phyloP scores from a whole-genome alignment of 2,113 vertebrate genomes.

The Seriola dumerili region DNA sequence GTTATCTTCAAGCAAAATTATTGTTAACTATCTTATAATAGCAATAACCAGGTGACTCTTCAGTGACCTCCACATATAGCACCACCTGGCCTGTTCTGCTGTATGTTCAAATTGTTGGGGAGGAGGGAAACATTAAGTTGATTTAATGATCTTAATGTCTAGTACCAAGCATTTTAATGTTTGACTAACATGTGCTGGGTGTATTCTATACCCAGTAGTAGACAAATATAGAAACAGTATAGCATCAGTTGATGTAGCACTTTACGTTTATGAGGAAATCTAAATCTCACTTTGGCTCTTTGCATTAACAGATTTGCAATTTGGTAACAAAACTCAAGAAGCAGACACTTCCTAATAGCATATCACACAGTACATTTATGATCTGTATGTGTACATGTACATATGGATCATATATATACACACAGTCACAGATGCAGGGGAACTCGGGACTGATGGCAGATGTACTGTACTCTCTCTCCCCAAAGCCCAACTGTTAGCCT shows the following conservation, averaged over 20 bases:
- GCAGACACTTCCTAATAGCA: background rate
- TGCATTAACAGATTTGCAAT: background rate
- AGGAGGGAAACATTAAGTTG: too few relatives aligned
- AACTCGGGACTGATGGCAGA: background rate
- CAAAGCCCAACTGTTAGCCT: constrained; percentile 7
- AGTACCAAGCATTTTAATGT: background rate
- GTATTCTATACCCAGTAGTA: too few relatives aligned
- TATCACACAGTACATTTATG: background rate
- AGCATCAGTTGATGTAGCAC: too few relatives aligned
- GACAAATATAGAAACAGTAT: too few relatives aligned
- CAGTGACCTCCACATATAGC: background rate
- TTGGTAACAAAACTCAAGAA: background rate
- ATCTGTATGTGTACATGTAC: background rate
- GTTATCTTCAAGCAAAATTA: background rate
- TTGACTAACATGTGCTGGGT: background rate
- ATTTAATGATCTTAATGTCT: background rate
- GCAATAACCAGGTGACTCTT: background rate
- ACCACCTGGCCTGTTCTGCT: background rate
- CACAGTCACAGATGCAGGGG: constrained; percentile 2
- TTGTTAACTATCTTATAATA: background rate
- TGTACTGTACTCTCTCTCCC: background rate
- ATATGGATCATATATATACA: background rate
- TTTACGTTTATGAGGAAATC: background rate
- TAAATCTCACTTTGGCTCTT: background rate
- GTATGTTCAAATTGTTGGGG: too few relatives aligned